Percentiles rank a stretch among this genome's conserved stretches.
These are phyloP conservation scores for Scaptomyza tumidula DNA, from an alignment of 2,888 invertebrate genomes.

Conservation along the genomic window DNA sequence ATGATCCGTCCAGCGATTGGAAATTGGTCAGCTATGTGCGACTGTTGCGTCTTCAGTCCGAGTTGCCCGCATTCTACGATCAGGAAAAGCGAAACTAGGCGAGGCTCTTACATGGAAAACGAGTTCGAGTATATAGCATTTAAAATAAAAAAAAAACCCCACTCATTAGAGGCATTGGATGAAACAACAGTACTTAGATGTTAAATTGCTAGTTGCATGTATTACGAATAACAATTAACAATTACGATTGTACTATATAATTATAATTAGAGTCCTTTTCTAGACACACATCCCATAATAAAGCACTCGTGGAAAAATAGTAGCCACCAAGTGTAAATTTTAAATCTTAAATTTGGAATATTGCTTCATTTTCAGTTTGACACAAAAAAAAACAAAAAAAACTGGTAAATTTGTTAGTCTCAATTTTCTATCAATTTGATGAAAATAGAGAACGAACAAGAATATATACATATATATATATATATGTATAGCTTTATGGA, in stretches of 20 bases:
- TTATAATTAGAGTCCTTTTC: slow-evolving; percentile 49
- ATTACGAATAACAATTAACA: slow-evolving; percentile 53
- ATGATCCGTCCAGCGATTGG: slow-evolving; percentile 85
- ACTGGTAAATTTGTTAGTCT: background rate
- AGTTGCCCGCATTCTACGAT: slow-evolving; percentile 89
- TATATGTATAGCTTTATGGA: background rate
- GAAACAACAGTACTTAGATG: slow-evolving; percentile 46
- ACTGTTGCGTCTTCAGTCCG: slow-evolving; percentile 89
- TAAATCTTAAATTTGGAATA: background rate
- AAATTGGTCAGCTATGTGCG: slow-evolving; percentile 88
- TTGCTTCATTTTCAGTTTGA: background rate
- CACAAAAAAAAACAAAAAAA: background rate
- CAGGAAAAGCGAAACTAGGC: slow-evolving; percentile 73
- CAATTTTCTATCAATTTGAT: background rate
- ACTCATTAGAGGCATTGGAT: background rate
- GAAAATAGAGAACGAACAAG: background rate
- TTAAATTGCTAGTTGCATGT: slow-evolving; percentile 63
- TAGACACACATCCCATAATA: slow-evolving; percentile 38
- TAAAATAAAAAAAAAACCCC: slow-evolving; percentile 27
- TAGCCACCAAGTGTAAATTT: slow-evolving; percentile 1
- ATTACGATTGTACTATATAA: slow-evolving; percentile 45
- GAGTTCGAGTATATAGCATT: slow-evolving; percentile 50
- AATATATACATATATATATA: background rate
- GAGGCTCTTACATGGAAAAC: background rate
- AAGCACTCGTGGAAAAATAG: slow-evolving; percentile 29